These are phyloP conservation scores for Oreocharis arfaki DNA, from an alignment of 2,113 vertebrate genomes.

Conservation along the genomic window DNA sequence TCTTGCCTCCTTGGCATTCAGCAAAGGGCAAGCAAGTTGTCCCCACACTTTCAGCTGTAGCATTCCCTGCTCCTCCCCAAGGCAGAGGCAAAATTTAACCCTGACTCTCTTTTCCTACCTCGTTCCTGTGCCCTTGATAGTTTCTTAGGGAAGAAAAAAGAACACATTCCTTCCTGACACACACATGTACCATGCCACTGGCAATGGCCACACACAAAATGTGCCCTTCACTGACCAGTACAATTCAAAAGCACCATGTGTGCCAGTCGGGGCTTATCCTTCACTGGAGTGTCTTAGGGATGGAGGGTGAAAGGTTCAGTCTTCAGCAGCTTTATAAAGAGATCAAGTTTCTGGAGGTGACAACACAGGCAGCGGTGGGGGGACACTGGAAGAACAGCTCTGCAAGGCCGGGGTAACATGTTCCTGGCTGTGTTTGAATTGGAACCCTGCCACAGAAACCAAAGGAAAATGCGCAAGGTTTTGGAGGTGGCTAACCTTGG, in stretches of 20 bases:
- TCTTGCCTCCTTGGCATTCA: rapidly evolving
- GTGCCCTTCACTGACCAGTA: neutral
- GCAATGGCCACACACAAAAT: neutral
- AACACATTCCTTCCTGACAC: neutral
- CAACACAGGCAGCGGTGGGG: rapidly evolving
- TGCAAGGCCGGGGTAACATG: neutral
- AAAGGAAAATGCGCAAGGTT: neutral
- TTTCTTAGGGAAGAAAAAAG: neutral
- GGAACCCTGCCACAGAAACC: neutral
- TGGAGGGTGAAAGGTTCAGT: rapidly evolving
- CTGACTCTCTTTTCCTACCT: neutral
- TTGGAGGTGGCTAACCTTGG: neutral
- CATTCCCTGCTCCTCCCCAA: neutral
- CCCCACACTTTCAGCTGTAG: neutral
- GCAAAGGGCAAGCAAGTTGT: neutral
- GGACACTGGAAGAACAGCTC: neutral
- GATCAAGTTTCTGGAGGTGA: neutral
- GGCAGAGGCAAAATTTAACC: neutral
- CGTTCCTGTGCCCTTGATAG: rapidly evolving
- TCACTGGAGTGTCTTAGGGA: rapidly evolving
- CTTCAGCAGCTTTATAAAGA: neutral
- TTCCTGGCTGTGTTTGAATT: neutral
- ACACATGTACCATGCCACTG: rapidly evolving
- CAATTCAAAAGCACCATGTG: neutral
- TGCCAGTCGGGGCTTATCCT: rapidly evolving